Base-by-base conservation (phyloP, 2,888 invertebrate genomes). In the Tupiocoris notatus region DNA sequence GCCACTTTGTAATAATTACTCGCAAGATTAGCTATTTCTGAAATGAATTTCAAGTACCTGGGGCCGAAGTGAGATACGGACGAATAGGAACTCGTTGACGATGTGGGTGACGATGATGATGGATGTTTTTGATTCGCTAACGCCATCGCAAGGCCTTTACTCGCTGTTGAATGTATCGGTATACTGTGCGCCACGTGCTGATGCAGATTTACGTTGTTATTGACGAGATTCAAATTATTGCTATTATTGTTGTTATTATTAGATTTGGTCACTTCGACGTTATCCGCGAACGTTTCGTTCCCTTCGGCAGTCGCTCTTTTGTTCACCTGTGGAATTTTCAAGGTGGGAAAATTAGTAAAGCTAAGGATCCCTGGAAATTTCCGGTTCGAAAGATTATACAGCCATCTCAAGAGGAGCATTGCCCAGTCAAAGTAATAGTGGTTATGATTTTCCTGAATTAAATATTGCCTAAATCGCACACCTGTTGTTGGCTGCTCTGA, bases 131-230 rank as follows among this genome's bases (percentile, higher is more conserved):
- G 79, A 64, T 80, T 80, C 2, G 79, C 78, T 25, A 79, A 64
- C 20, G 78, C 79, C 68, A 79, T 89, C 20, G 89, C 89, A 79
- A 89, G 85, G 82, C 89, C 89, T 83, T 89, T 89, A 81, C 88
- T 89, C 68, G 88, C 87, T 81, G 88, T 87, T 17, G 87, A 56
- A 22, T 76, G 78, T 59, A 80, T 78, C 24, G 80, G 79, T 71
- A 79, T 79, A 61, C 79, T 79, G 67, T 80, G 79, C 20, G 77
- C 80, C 63, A 80, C 79, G 74, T 78, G 81, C 79, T 80, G 80
- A 74, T 83, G 83, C 3, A 80, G 59, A 22, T 75, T 71, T 24
- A 77, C 78, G 66, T 79, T 79, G 71, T 79, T 78, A 61, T 79
- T 39, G 79, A 81, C 77, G 77, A 81, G 81, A 12, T 81, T 82